Evolutionary conservation across 2,888 invertebrate genomes (phyloP), one percentile per base, ranked within the genome.

Genomic region (Lydus trimaculatus): DNA sequence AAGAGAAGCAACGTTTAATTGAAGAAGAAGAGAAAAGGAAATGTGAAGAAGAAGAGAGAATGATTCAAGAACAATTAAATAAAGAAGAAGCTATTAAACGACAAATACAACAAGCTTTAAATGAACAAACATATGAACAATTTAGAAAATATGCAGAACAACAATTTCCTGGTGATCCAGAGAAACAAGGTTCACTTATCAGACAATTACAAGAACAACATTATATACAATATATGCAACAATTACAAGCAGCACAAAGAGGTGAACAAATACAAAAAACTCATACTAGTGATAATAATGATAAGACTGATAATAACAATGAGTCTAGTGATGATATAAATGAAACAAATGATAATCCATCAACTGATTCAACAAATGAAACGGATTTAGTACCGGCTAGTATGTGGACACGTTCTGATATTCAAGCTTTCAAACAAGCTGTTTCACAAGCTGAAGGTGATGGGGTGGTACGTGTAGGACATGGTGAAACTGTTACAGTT

Each of bases 191-290:
- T 0, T 90, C 95, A 56, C 88, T 99, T 31, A 96, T 99, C 67
- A 89, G 93, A 66, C 98, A 99, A 83, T 87, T 99, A 59, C 99
- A 99, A 86, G 98, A 98, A 78, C 98, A 99, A 81, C 99, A 99
- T 85, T 99, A 98, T 84, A 96, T 98, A 83, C 98, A 99, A 82
- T 99, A 99, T 84, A 97, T 99, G 91, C 96, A 98, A 79, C 99
- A 99, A 84, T 87, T 98, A 48, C 84, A 90, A 87, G 80, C 89
- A 85, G 82, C 88, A 83, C 81, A 80, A 71, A 77, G 79, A 72
- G 82, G 80, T 64, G 80, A 81, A 17, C 65, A 62, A 59, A 70
- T 66, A 9, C 58, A 64, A 61, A 78, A 78, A 66, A 72, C 80
- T 11, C 20, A 64, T 58, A n/a, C n/a, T n/a, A 63, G 66, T 64